Percentiles rank a stretch among this genome's conserved stretches.
phyloP scores from a whole-genome alignment of 2,888 invertebrate genomes.

The Thyatira batis region DNA sequence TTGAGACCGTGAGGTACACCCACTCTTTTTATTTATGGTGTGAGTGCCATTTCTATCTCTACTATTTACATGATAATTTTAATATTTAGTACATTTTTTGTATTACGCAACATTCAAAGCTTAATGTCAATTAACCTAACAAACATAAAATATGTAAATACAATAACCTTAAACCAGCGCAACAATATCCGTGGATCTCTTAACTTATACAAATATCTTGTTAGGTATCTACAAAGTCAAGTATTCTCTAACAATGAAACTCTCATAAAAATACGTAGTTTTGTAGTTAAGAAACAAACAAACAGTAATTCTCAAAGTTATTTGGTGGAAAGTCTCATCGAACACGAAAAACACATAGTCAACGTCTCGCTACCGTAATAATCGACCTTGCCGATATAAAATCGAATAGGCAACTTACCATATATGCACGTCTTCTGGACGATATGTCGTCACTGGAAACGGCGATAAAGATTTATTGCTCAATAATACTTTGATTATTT shows the following conservation, averaged over 20 bases:
- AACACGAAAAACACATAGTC: neutral
- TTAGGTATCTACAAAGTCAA: neutral
- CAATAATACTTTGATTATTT: constrained; percentile 78
- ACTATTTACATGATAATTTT: too few relatives aligned
- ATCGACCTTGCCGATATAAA: constrained; percentile 35
- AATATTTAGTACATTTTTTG: too few relatives aligned
- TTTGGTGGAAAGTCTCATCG: neutral
- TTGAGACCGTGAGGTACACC: neutral
- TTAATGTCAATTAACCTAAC: too few relatives aligned
- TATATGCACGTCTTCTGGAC: constrained; percentile 65
- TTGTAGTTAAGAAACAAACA: neutral
- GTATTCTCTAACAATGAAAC: neutral
- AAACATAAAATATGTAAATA: too few relatives aligned
- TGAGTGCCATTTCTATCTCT: too few relatives aligned
- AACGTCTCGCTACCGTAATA: neutral
- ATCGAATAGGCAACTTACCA: constrained; percentile 58
- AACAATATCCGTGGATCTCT: neutral
- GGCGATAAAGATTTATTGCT: constrained; percentile 74
- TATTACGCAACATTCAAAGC: too few relatives aligned
- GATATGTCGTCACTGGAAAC: constrained; percentile 49
- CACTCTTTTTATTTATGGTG: too few relatives aligned
- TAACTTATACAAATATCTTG: neutral
- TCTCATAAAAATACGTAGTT: constrained; percentile 1
- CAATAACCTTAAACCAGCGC: neutral
- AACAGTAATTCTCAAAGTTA: neutral